Evolutionary conservation across 2,797 vertebrate genomes (phyloP), one percentile per base, ranked within the genome.

Genomic region (Pithecia hirsuta): DNA sequence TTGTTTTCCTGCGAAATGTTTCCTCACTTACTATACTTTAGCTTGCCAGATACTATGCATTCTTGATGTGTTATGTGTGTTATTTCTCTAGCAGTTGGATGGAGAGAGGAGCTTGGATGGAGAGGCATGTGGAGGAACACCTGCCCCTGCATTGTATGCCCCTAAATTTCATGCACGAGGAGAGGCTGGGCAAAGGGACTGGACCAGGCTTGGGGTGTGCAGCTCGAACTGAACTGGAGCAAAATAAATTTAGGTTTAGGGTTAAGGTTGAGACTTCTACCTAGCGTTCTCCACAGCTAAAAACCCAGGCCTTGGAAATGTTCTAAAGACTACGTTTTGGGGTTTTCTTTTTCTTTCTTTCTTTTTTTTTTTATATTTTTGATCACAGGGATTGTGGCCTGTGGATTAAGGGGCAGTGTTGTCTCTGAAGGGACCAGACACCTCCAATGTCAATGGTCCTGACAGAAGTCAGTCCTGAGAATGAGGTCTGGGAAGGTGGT

Each of bases 1-100:
- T 80, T 92, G 57, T 81, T 84, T 97, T 96, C 81, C 83, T n/a
- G n/a, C 61, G 86, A 93, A 96, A 52, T 4, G 24, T 59, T 82
- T 92, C 79, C 86, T 91, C 19, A 14, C 55, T 95, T 48, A 2
- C 0, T 36, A 70, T 67, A 59, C 48, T 36, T 72, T 64, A 70
- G 67, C 46, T 15, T 13, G 46, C 22, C 0, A 1, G 90, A 67
- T 59, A 17, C 61, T 55, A 15, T 55, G 50, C 26, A 7, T 91
- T 48, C 80, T 64, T 80, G 76, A 72, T 0, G 0, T 11, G 48
- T 24, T 14, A 7, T 33, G 46, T 7, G 20, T 28, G 30, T 30
- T 28, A 19, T 85, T 76, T 55, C 39, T 57, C 17, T 0, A 9
- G 81, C 26, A 17, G 14, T 26, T 57, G 76, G 44, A 12, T 33